These are phyloP conservation scores for Planiliza haematocheilus DNA, from an alignment of 2,113 vertebrate species.

Conservation along the genomic window DNA sequence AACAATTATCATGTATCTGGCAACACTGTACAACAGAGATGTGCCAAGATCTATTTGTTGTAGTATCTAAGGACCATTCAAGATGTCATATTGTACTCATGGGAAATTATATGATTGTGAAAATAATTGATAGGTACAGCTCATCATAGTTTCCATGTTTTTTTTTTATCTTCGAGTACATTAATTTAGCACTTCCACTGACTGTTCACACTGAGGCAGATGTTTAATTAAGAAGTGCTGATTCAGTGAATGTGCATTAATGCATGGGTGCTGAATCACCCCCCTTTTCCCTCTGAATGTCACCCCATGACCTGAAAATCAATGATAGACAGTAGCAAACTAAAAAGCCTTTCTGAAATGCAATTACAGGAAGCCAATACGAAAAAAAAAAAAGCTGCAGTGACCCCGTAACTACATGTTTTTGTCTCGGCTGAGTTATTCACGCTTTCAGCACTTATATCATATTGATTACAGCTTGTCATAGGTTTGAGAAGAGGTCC, in stretches of 20 bases:
- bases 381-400: background rate
- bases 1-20: too few species aligned
- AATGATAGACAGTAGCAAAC: constrained; percentile 89
- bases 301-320: constrained; percentile 89
- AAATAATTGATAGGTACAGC: too few species aligned
- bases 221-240: constrained; percentile 11
- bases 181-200: background rate
- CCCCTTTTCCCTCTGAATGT: constrained; percentile 70
- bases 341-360: constrained; percentile 87
- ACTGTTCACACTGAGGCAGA: background rate
- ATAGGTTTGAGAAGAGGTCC: constrained; percentile 84
- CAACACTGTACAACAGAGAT: too few species aligned
- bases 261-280: constrained; percentile 31
- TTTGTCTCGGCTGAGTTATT: constrained; percentile 81
- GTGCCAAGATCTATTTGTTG: too few species aligned
- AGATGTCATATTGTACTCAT: too few species aligned
- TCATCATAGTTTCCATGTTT: too few species aligned
- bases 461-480: constrained; percentile 88
- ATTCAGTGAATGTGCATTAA: constrained; percentile 27
- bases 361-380: constrained; percentile 79
- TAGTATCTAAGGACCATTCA: too few species aligned
- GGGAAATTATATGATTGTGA: too few species aligned
- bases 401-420: constrained; percentile 33
- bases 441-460: constrained; percentile 86
- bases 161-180: too few species aligned